Evolutionary conservation across 2,113 vertebrate genomes (phyloP).

Genomic region (Scomber scombrus): DNA sequence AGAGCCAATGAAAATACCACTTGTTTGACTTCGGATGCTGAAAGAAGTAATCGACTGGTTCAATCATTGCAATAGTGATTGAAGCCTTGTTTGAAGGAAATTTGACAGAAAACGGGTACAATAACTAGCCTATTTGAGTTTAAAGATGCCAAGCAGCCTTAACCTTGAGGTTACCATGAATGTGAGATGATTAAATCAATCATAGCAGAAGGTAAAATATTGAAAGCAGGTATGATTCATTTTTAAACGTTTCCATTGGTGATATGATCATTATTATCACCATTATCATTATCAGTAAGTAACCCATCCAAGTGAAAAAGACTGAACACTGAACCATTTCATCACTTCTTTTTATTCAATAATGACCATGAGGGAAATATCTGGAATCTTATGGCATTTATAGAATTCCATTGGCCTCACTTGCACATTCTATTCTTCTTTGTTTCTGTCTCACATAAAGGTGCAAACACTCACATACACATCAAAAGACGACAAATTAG

Average conservation of each 20-base stretch:
- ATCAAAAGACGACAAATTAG: conserved; percentile 67
- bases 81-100: conserved; percentile 42
- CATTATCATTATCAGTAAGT: conserved; percentile 30
- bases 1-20: conserved; percentile 20
- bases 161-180: conserved; percentile 20
- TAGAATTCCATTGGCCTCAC: not conserved
- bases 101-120: conserved; percentile 37
- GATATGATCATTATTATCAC: conserved; percentile 38
- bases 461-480: conserved; percentile 18
- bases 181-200: conserved; percentile 4
- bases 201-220: not conserved
- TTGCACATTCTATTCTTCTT: conserved; percentile 39
- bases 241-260: conserved; percentile 18
- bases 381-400: conserved; percentile 1
- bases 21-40: conserved; percentile 37
- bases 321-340: conserved; percentile 19
- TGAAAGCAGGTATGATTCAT: conserved; percentile 28
- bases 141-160: not conserved
- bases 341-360: conserved; percentile 7
- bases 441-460: conserved; percentile 39
- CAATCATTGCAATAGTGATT: conserved; percentile 45
- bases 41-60: conserved; percentile 47
- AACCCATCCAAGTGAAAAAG: conserved; percentile 25
- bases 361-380: not conserved
- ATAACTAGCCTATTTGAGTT: conserved; percentile 20